phyloP scores from a whole-genome alignment of 1,140 invertebrate species.

The Forficula auricularia region DNA sequence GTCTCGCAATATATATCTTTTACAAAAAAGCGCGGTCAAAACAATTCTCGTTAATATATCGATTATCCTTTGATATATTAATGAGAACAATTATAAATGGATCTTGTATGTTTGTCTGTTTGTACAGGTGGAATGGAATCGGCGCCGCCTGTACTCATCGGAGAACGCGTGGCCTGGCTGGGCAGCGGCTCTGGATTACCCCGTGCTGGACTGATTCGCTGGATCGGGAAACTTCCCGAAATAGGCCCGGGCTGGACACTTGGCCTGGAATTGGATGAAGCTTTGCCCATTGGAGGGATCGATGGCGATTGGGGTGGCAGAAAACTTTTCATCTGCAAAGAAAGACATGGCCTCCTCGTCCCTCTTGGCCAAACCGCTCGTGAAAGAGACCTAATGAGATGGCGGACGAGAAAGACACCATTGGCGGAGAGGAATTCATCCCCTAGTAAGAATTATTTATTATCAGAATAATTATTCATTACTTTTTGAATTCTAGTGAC shows the following conservation, averaged over 20 bases:
- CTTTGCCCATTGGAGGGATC: slow-evolving; percentile 20
- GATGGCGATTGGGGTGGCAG: slow-evolving; percentile 23
- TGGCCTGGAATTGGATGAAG: slow-evolving; percentile 34
- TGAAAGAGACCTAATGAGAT: slow-evolving; percentile 23
- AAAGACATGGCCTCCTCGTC: slow-evolving; percentile 37
- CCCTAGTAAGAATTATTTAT: too few species aligned
- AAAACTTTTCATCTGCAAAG: slow-evolving; percentile 32
- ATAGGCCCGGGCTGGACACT: slow-evolving; percentile 30
- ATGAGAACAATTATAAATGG: too few species aligned
- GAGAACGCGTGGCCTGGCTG: slow-evolving; percentile 36
- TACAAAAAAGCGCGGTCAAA: too few species aligned
- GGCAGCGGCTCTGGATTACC: slow-evolving; percentile 28
- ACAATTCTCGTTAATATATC: too few species aligned
- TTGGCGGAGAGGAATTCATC: too few species aligned
- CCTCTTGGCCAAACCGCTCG: slow-evolving; percentile 33
- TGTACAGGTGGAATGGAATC: too few species aligned
- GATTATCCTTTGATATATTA: too few species aligned
- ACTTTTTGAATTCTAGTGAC: too few species aligned
- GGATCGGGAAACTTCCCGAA: slow-evolving; percentile 34
- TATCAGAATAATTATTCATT: too few species aligned
- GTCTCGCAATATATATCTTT: too few species aligned
- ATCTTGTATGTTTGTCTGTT: too few species aligned
- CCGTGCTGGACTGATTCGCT: slow-evolving; percentile 31
- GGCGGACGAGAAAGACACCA: slow-evolving; percentile 1
- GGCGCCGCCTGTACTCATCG: slow-evolving; percentile 23